A percentile compares a stretch with the other conserved stretches of the same genome.
phyloP scores from a whole-genome alignment of 2,888 invertebrate genomes.

The Scrobipalpa atriplicella region DNA sequence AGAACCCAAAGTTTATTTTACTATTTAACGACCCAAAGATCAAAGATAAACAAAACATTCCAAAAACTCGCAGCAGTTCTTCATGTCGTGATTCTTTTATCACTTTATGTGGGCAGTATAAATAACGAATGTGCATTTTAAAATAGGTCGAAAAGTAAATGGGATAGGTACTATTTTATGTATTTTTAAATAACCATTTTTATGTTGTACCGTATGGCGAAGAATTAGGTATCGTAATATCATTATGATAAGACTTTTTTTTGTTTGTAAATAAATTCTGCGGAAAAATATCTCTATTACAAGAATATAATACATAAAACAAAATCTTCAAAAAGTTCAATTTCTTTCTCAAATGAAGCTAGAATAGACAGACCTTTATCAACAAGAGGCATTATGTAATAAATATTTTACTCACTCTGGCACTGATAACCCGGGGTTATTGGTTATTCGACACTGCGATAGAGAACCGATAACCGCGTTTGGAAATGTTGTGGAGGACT shows the following conservation, averaged over 20 bases:
- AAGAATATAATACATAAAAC: too few species aligned
- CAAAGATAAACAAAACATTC: conserved; percentile 12
- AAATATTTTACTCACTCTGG: conserved; percentile 2
- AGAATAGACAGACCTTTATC: not conserved
- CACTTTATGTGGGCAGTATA: not conserved
- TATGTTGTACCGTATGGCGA: too few species aligned
- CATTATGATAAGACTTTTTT: too few species aligned
- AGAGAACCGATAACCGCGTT: not conserved
- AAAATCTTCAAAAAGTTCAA: too few species aligned
- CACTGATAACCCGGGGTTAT: conserved; percentile 16
- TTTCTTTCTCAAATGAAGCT: not conserved
- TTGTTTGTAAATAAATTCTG: too few species aligned
- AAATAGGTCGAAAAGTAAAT: not conserved
- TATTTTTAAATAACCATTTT: too few species aligned
- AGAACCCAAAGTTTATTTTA: conserved; percentile 6
- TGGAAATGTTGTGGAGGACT: not conserved
- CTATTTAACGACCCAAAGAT: conserved; percentile 13
- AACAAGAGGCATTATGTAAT: not conserved
- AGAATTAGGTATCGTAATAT: too few species aligned
- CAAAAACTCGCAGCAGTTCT: not conserved
- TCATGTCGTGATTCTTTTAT: conserved; percentile 12
- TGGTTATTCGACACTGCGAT: conserved; percentile 10
- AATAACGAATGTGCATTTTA: not conserved
- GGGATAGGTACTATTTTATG: too few species aligned
- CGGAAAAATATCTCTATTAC: too few species aligned